Evolutionary conservation across 2,113 vertebrate genomes (phyloP).

Genomic region (Megalops atlanticus): DNA sequence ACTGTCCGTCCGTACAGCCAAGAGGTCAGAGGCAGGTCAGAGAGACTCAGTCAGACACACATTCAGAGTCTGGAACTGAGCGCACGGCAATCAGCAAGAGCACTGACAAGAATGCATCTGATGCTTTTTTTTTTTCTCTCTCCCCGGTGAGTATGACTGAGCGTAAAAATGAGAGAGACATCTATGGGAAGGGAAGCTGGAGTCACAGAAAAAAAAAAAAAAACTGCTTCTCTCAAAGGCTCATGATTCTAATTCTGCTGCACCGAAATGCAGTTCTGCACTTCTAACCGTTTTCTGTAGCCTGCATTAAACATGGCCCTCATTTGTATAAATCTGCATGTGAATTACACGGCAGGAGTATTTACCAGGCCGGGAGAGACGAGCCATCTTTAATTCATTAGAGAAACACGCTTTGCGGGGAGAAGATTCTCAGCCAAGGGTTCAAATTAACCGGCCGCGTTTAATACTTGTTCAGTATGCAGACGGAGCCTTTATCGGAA

Average conservation of each 20-base stretch:
- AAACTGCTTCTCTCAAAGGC: constrained; percentile 15
- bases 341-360: constrained; percentile 66
- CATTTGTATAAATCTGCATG: constrained; percentile 70
- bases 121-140: constrained; percentile 22
- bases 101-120: not conserved
- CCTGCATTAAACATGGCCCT: constrained; percentile 61
- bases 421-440: constrained; percentile 62
- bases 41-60: constrained; percentile 41
- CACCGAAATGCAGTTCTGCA: constrained; percentile 43
- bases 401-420: constrained; percentile 66
- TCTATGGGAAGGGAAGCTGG: not conserved
- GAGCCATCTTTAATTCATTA: constrained; percentile 77
- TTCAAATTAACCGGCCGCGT: constrained; percentile 52
- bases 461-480: constrained; percentile 66
- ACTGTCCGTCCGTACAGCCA: constrained; percentile 7
- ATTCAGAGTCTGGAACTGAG: not conserved
- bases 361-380: constrained; percentile 64
- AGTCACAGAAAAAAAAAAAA: not conserved
- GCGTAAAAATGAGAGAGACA: not conserved
- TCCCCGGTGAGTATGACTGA: not conserved
- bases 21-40: constrained; percentile 52
- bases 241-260: constrained; percentile 44
- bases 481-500: constrained; percentile 56
- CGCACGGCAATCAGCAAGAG: not conserved
- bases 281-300: constrained; percentile 62